A percentile compares a stretch with the other conserved stretches of the same genome.
These are phyloP conservation scores for Aleiodes alternator DNA, from an alignment of 2,888 invertebrate genomes.

Conservation along the genomic window DNA sequence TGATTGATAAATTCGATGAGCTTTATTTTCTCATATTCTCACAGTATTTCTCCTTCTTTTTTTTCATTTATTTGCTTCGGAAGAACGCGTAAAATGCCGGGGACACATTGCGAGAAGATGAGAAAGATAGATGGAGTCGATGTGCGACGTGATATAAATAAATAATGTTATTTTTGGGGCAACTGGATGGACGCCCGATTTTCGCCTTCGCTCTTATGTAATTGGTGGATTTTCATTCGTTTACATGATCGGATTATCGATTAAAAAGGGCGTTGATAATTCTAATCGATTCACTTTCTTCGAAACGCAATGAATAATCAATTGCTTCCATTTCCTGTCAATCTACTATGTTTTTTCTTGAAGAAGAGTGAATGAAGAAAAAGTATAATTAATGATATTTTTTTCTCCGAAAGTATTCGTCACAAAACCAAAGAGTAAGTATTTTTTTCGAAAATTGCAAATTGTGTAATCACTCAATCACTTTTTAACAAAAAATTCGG, in stretches of 20 bases:
- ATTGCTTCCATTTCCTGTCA: too few species aligned
- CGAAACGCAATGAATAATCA: too few species aligned
- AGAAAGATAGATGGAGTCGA: conserved; percentile 62
- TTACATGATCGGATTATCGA: conserved; percentile 6
- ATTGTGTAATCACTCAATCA: background rate
- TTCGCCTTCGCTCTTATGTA: conserved; percentile 68
- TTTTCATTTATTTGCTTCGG: conserved; percentile 20
- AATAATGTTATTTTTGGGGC: conserved; percentile 70
- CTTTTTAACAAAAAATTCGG: too few species aligned
- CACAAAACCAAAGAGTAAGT: background rate
- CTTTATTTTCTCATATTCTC: conserved; percentile 29
- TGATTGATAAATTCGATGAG: conserved; percentile 51
- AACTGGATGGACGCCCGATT: conserved; percentile 72
- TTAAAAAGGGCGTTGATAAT: conserved; percentile 12
- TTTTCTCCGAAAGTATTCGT: background rate
- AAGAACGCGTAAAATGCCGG: conserved; percentile 51
- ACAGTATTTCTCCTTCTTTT: conserved; percentile 35
- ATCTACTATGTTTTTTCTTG: too few species aligned
- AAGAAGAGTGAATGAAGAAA: too few species aligned
- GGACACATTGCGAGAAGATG: conserved; percentile 59
- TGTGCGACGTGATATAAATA: conserved; percentile 73
- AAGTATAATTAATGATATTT: too few species aligned
- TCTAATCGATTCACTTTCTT: background rate
- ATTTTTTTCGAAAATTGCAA: background rate
- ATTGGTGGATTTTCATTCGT: conserved; percentile 64